A percentile compares a stretch with the other conserved stretches of the same genome.
These are phyloP conservation scores for Stegostoma tigrinum DNA, from an alignment of 2,113 vertebrate genomes.

Conservation along the genomic window DNA sequence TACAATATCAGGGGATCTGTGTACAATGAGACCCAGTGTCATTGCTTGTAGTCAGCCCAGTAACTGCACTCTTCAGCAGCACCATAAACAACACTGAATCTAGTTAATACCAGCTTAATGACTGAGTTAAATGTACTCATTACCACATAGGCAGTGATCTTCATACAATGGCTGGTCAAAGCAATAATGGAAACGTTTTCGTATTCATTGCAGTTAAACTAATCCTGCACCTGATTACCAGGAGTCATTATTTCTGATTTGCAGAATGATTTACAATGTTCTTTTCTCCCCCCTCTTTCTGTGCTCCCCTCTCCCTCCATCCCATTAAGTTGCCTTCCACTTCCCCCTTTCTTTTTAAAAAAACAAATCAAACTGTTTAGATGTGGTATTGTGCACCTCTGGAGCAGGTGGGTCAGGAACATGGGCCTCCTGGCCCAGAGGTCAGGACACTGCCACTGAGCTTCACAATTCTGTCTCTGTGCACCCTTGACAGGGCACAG, in stretches of 20 bases:
- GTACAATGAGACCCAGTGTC: slow-evolving; percentile 36
- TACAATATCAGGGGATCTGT: slow-evolving; percentile 31
- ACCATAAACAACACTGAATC: slow-evolving; percentile 35
- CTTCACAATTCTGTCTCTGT: neutral
- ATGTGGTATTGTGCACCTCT: too few relatives aligned
- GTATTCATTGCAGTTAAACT: slow-evolving; percentile 12
- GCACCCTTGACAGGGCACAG: neutral
- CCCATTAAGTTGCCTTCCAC: neutral
- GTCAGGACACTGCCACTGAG: too few relatives aligned
- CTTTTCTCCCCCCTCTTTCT: neutral
- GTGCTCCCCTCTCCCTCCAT: neutral
- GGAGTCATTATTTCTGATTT: neutral
- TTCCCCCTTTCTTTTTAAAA: neutral
- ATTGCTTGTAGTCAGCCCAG: slow-evolving; percentile 35
- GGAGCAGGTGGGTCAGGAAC: too few relatives aligned
- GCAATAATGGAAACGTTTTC: slow-evolving; percentile 36
- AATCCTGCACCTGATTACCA: slow-evolving; percentile 11
- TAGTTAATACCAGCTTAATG: slow-evolving; percentile 38
- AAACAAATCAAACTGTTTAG: too few relatives aligned
- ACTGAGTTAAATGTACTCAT: slow-evolving; percentile 38
- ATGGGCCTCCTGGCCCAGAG: too few relatives aligned
- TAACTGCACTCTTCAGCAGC: slow-evolving; percentile 29
- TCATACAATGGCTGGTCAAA: slow-evolving; percentile 35
- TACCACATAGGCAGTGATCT: slow-evolving; percentile 35
- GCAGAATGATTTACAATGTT: neutral